Evolutionary conservation across 2,888 invertebrate genomes (phyloP).

Genomic region (Xestoiulus laeticollis): DNA sequence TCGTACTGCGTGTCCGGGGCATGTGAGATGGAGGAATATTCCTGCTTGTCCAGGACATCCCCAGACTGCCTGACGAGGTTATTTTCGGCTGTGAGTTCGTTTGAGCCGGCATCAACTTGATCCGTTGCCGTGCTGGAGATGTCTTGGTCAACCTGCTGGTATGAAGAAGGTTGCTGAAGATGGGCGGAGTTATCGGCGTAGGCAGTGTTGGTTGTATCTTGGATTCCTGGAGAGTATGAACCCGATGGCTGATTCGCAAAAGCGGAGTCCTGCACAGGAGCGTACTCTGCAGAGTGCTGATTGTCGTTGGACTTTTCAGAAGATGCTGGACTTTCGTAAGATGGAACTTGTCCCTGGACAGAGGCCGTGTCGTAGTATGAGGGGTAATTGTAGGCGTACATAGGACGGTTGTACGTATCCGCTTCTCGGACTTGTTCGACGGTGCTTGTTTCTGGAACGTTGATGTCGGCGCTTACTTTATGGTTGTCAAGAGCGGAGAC

Average conservation of each 20-base stretch:
- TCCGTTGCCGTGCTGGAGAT: background rate
- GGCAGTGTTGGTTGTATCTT: background rate
- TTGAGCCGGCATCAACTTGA: background rate
- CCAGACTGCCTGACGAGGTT: background rate
- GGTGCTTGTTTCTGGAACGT: background rate
- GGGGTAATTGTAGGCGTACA: background rate
- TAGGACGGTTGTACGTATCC: background rate
- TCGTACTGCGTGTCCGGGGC: slow-evolving; percentile 7
- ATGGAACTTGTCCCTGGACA: background rate
- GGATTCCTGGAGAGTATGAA: background rate
- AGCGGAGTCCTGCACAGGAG: background rate
- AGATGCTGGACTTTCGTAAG: background rate
- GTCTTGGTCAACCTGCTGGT: slow-evolving; percentile 39
- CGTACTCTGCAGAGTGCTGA: background rate
- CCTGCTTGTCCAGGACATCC: background rate
- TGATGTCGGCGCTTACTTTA: background rate
- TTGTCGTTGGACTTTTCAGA: too few species aligned
- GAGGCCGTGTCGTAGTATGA: background rate
- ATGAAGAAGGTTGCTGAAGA: background rate
- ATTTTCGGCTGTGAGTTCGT: background rate
- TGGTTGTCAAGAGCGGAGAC: background rate
- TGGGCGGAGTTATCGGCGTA: slow-evolving; percentile 1
- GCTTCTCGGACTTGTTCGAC: background rate
- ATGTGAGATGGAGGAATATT: background rate
- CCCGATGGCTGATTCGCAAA: background rate